These are phyloP conservation scores for Agapetus fuscipes DNA, from an alignment of 2,888 invertebrate genomes.

Conservation along the genomic window DNA sequence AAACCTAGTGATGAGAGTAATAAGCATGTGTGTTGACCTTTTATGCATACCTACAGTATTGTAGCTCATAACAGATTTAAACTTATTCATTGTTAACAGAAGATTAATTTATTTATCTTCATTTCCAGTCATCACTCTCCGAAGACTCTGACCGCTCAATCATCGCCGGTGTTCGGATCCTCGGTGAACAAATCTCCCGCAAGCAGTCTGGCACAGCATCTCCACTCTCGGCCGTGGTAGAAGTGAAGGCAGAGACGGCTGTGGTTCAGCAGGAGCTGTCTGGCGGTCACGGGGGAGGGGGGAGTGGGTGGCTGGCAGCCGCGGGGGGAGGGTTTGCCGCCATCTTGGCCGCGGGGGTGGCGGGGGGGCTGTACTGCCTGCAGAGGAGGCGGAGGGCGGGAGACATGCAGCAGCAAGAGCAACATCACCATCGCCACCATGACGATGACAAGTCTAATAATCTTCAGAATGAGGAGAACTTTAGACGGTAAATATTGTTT, in stretches of 20 bases:
- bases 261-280: constrained; percentile 45
- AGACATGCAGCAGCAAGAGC: constrained; percentile 43
- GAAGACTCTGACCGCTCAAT: constrained; percentile 36
- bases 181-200: constrained; percentile 55
- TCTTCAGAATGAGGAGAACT: constrained; percentile 82
- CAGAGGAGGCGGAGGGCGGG: constrained; percentile 44
- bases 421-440: constrained; percentile 43
- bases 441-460: constrained; percentile 88
- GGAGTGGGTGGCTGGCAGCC: constrained; percentile 33
- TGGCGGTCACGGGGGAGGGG: constrained; percentile 32
- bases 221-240: constrained; percentile 62
- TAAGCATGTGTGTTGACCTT: too few species aligned
- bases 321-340: too few species aligned
- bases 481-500: constrained; percentile 45
- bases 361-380: constrained; percentile 42
- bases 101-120: too few species aligned
- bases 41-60: too few species aligned
- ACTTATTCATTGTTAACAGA: too few species aligned
- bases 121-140: constrained; percentile 42
- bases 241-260: constrained; percentile 69
- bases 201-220: constrained; percentile 46
- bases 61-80: too few species aligned
- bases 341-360: constrained; percentile 32
- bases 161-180: constrained; percentile 45
- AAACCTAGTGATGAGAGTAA: too few species aligned